phyloP scores from a whole-genome alignment of 2,888 invertebrate species.

The Synanthedon tipuliformis region DNA sequence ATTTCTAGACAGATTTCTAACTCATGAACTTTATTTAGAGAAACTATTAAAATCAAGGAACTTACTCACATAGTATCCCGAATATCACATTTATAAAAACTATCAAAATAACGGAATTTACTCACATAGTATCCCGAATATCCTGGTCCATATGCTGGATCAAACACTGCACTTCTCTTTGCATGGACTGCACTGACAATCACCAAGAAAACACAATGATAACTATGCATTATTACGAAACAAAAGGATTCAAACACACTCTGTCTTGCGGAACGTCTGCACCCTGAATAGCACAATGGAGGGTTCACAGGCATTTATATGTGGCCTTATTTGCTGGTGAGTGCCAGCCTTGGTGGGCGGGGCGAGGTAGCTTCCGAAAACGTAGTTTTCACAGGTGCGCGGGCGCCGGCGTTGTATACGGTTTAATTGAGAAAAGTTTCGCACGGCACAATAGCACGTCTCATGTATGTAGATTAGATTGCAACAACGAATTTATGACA shows the following conservation, averaged over 20 bases:
- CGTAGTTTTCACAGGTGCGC: conserved; percentile 46
- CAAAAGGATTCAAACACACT: conserved; percentile 17
- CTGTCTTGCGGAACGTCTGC: conserved; percentile 27
- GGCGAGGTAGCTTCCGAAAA: conserved; percentile 43
- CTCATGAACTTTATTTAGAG: background rate
- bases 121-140: conserved; percentile 74
- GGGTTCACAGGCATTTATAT: conserved; percentile 61
- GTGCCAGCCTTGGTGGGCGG: conserved; percentile 45
- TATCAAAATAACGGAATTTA: conserved; percentile 9
- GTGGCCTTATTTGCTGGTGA: conserved; percentile 52
- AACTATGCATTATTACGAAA: conserved; percentile 30
- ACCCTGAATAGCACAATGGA: conserved; percentile 48
- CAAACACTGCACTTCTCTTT: conserved; percentile 26
- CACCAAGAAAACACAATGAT: conserved; percentile 32
- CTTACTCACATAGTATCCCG: conserved; percentile 50
- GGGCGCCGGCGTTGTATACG: conserved; percentile 8
- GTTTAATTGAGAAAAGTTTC: conserved; percentile 59
- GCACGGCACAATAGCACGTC: conserved; percentile 41
- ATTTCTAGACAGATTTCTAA: no score
- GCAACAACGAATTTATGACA: conserved; percentile 15
- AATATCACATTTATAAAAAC: background rate
- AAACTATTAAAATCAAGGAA: background rate
- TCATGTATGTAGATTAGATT: conserved; percentile 43
- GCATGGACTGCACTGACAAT: conserved; percentile 30
- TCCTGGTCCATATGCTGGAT: conserved; percentile 52